These are phyloP conservation scores for Zosterops hypoxanthus DNA, from an alignment of 2,113 vertebrate species.

Conservation along the genomic window DNA sequence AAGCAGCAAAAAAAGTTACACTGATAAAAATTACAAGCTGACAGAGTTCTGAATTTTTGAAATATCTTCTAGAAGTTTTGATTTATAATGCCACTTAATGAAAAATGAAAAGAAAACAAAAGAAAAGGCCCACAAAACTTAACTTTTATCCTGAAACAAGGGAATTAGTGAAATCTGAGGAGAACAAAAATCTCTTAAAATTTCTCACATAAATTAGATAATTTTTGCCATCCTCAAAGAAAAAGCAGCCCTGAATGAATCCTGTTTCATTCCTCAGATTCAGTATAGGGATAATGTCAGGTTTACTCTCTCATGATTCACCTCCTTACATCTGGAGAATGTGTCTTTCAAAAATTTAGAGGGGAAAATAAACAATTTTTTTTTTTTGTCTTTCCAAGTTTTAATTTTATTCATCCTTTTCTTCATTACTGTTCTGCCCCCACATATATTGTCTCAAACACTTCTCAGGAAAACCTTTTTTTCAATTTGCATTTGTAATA, in stretches of 20 bases:
- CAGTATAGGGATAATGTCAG: not conserved
- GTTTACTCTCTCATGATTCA: slow-evolving; percentile 17
- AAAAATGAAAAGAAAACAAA: not conserved
- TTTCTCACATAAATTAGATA: not conserved
- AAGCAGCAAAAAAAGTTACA: not conserved
- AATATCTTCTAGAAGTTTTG: not conserved
- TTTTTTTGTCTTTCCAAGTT: not conserved
- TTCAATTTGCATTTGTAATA: not conserved
- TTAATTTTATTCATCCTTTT: slow-evolving; percentile 25
- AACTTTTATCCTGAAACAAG: not conserved
- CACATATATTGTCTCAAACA: not conserved
- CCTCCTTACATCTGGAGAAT: slow-evolving; percentile 29
- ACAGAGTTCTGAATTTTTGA: not conserved
- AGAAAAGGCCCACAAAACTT: not conserved
- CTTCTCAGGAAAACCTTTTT: not conserved
- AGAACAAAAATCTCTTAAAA: not conserved
- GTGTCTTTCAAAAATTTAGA: slow-evolving; percentile 12
- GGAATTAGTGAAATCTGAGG: not conserved
- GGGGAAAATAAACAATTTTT: rapidly evolving
- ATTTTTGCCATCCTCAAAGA: not conserved
- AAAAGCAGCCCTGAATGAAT: not conserved
- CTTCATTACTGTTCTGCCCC: not conserved
- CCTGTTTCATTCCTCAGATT: not conserved
- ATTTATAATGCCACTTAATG: not conserved
- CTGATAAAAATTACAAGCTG: not conserved